These are phyloP conservation scores for Lithosia quadra DNA, from an alignment of 2,888 invertebrate genomes.

Conservation along the genomic window DNA sequence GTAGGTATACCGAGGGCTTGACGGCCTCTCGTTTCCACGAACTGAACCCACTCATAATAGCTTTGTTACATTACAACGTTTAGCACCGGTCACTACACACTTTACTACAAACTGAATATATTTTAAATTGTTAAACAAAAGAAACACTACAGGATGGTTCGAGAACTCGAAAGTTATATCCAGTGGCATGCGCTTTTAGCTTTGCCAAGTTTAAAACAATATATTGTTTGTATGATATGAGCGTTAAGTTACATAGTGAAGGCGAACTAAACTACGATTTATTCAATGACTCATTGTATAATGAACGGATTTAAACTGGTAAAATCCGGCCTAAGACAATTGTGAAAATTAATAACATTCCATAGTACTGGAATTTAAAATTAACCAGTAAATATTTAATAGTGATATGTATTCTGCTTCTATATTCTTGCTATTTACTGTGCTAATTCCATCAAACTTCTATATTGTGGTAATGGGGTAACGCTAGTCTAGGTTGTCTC, in stretches of 20 bases:
- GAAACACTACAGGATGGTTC: background rate
- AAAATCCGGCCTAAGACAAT: background rate
- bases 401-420: background rate
- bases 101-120: background rate
- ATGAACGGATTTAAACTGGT: background rate
- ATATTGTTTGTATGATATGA: background rate
- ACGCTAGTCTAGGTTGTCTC: background rate
- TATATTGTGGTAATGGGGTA: background rate
- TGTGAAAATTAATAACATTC: conserved; percentile 6
- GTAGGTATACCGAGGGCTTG: too few species aligned
- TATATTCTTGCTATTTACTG: background rate
- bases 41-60: background rate
- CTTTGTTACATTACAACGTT: background rate
- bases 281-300: background rate
- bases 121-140: background rate
- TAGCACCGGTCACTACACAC: background rate
- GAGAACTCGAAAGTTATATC: background rate
- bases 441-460: conserved; percentile 1
- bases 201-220: background rate
- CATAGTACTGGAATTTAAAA: conserved; percentile 16
- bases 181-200: background rate
- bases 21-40: background rate
- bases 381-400: background rate
- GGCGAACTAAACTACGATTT: background rate
- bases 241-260: background rate